A percentile compares a stretch with the other conserved stretches of the same genome.
phyloP scores from a whole-genome alignment of 2,888 invertebrate genomes.

The Napeogenes inachia region DNA sequence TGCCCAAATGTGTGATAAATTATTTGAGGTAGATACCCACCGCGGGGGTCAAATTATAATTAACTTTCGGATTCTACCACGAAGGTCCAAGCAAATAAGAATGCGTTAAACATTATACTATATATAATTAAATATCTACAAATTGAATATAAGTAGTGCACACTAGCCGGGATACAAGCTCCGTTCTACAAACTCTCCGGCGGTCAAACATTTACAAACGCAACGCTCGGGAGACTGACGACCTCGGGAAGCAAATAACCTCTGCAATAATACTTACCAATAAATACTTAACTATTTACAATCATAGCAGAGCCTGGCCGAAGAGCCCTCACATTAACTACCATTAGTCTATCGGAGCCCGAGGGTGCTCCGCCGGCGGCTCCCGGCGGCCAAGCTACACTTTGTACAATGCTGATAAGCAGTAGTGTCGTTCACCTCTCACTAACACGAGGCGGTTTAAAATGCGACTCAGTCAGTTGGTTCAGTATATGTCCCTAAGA shows the following conservation, averaged over 20 bases:
- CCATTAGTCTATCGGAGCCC: slow-evolving; percentile 27
- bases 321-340: slow-evolving; percentile 32
- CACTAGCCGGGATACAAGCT: slow-evolving; percentile 62
- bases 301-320: slow-evolving; percentile 38
- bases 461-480: slow-evolving; percentile 21
- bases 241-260: slow-evolving; percentile 70
- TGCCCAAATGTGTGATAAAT: slow-evolving; percentile 77
- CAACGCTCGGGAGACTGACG: slow-evolving; percentile 41
- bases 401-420: slow-evolving; percentile 38
- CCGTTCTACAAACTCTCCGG: slow-evolving; percentile 56
- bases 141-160: slow-evolving; percentile 73
- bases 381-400: slow-evolving; percentile 24
- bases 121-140: slow-evolving; percentile 78
- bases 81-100: slow-evolving; percentile 68
- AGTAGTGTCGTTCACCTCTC: slow-evolving; percentile 69
- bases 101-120: slow-evolving; percentile 74
- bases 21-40: slow-evolving; percentile 77
- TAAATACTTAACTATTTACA: slow-evolving; percentile 72
- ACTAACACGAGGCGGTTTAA: slow-evolving; percentile 23
- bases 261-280: slow-evolving; percentile 58
- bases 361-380: slow-evolving; percentile 10
- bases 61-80: slow-evolving; percentile 62
- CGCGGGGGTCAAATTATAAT: slow-evolving; percentile 68
- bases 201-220: slow-evolving; percentile 75
- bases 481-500: slow-evolving; percentile 19